Evolutionary conservation across 2,113 vertebrate genomes (phyloP), one percentile per base, ranked within the genome.

Genomic region (Thryonomys swinderianus): DNA sequence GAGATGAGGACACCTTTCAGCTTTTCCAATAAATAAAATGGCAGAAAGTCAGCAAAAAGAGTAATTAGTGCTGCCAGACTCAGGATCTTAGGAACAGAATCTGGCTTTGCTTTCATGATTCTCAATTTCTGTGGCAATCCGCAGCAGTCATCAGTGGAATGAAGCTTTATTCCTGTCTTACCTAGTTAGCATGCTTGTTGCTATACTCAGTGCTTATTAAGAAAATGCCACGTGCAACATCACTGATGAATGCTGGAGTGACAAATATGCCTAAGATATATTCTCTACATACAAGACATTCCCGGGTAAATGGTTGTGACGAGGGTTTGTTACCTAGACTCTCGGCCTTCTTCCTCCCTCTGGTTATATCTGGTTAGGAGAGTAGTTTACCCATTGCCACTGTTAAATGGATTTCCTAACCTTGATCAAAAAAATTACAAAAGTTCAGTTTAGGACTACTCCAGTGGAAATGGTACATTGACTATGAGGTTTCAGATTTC

Each of bases 331-430:
- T n/a, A n/a, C n/a, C n/a, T n/a, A n/a, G n/a, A n/a, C n/a, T n/a
- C n/a, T n/a, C n/a, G n/a, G n/a, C n/a, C n/a, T n/a, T n/a, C n/a
- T n/a, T n/a, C n/a, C n/a, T n/a, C n/a, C n/a, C n/a, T n/a, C n/a
- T n/a, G n/a, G n/a, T 94, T 57, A 62, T 20, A 66, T 88, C 92
- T 73, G 80, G 62, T 88, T 80, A 92, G 48, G n/a, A 80, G 92
- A 94, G 45, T 59, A 92, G 32, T 74, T 92, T 69, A 92, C 32
- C 42, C 40, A 21, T 67, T 74, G n/a, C 37, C 37, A 69, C 20
- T 62, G 12, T 90, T 84, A 55, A 85, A 53, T 78, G 40, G 7
- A 93, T 86, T 96, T 92, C 92, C 85, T 80, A 84, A 90, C 55
- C 93, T 89, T 73, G 76, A 73, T n/a, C 40, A 37, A 51, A 87